Base-by-base conservation (phyloP, 2,113 vertebrate genomes). In the Phocoena sinus region DNA sequence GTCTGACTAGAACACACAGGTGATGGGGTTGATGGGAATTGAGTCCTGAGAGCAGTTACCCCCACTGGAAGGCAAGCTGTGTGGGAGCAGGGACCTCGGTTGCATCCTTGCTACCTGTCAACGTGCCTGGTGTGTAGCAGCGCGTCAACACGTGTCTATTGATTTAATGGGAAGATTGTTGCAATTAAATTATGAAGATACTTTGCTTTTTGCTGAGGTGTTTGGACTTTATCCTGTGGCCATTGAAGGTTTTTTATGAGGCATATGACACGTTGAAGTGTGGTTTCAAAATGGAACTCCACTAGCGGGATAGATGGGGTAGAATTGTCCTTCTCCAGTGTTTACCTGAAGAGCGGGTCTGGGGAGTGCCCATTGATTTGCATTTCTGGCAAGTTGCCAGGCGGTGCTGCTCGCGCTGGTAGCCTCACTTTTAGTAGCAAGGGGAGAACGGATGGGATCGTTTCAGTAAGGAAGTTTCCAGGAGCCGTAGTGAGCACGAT, bases 11-110 rank as follows among this genome's bases (percentile, higher is more conserved):
- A 91, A 47, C 31, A 38, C 31, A 0, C 33, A 9, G 87, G 79
- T 56, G 50, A 8, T 25, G 47, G 58, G 67, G 65, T 21, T 63
- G 33, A 17, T 21, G 5, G 83, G 41, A 67, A 5, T 3, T 79
- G 62, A 71, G 36, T 53, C 77, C 53, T 65, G 44, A 79, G 44
- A 36, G n/a, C 70, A 36, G 56, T 17, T 31, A 36, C 79, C 86
- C 62, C 38, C 15, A 1, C n/a, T 3, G 31, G 56, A 47, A 28
- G 38, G 21, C 12, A 23, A 81, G 23, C 7, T 77, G 67, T 15
- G 0, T 8, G 70, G 80, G 21, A 47, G 68, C 12, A 3, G 12
- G n/a, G 41, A 6, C 12, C 0, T 28, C 1, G 0, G 44, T 17
- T 28, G 2, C 14, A 2, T 53, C 63, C 11, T 62, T 20, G 5